Base-by-base conservation (phyloP, 2,888 invertebrate genomes). In the Eupithecia insigniata region DNA sequence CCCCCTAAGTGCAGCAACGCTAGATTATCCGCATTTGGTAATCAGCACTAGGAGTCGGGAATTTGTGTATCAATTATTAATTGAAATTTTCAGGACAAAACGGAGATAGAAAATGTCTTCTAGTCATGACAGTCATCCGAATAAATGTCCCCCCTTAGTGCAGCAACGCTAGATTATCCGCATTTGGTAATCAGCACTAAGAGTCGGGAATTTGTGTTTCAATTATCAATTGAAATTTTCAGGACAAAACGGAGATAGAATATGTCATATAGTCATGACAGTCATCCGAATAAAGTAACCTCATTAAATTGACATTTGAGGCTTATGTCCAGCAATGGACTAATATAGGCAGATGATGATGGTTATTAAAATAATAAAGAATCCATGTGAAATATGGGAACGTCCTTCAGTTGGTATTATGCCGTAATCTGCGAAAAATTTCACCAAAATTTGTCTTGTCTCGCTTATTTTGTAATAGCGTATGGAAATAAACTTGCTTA, bases 11-110 rank as follows among this genome's bases (percentile, higher is more conserved):
- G 92, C 93, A 92, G 92, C 85, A 89, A 89, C 14, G 30, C 58
- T 90, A 89, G 89, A 90, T 89, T 92, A 93, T 91, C 89, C 93
- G 93, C 93, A 93, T 93, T 93, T 93, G 93, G 93, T 87, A 89
- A 85, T 86, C 84, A 88, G 91, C 93, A 92, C 93, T 91, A 89
- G 89, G 83, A 85, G 89, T 87, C 89, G 91, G 92, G 91, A 43
- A 43, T 43, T 43, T 32, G 32, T 51, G 18, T 6, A 0, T n/a
- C 18, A n/a, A 43, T 6, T 16, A 39, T 39, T 10, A n/a, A n/a
- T n/a, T n/a, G n/a, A n/a, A n/a, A n/a, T n/a, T n/a, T n/a, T n/a
- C n/a, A n/a, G 7, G 34, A 34, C 34, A 34, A 39, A 14, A 39
- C 16, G 39, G 14, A 14, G 16, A 39, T 14, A 39, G 36, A 14